These are phyloP conservation scores for Gymnothorax reevesii DNA, from an alignment of 2,797 vertebrate species.

Conservation along the genomic window DNA sequence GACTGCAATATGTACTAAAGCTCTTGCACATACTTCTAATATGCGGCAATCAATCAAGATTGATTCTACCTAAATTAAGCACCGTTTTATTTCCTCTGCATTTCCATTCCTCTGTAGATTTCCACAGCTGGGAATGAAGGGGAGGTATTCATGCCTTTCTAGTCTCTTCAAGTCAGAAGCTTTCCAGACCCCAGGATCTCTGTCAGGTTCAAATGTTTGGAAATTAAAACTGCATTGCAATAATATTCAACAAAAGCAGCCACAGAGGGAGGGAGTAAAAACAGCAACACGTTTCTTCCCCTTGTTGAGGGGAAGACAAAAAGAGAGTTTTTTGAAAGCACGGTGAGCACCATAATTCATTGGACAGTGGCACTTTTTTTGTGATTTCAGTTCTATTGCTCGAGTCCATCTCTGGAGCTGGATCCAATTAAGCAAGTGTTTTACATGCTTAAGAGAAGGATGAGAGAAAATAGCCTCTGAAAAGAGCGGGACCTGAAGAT, in stretches of 20 bases:
- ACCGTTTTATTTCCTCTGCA: background rate
- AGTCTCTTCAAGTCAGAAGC: background rate
- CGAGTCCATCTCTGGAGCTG: too few relatives aligned
- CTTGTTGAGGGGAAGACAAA: background rate
- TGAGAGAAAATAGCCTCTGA: too few relatives aligned
- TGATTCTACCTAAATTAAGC: background rate
- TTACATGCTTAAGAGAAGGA: too few relatives aligned
- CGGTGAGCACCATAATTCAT: too few relatives aligned
- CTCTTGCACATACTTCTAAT: background rate
- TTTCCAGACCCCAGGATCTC: background rate
- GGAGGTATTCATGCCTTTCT: background rate
- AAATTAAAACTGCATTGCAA: constrained; percentile 17
- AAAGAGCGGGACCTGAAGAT: too few relatives aligned
- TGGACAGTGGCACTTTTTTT: too few relatives aligned
- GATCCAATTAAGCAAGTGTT: too few relatives aligned
- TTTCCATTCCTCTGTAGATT: background rate
- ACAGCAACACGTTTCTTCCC: background rate
- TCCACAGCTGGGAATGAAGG: background rate
- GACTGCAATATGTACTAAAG: too few relatives aligned
- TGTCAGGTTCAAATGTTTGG: background rate
- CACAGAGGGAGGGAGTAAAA: background rate
- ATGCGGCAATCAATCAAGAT: background rate
- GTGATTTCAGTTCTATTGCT: too few relatives aligned
- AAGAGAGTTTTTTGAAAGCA: background rate
- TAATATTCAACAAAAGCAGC: constrained; percentile 6